Conservation (phyloP, 2,113 vertebrate species). For the Siphamia tubifer region DNA sequence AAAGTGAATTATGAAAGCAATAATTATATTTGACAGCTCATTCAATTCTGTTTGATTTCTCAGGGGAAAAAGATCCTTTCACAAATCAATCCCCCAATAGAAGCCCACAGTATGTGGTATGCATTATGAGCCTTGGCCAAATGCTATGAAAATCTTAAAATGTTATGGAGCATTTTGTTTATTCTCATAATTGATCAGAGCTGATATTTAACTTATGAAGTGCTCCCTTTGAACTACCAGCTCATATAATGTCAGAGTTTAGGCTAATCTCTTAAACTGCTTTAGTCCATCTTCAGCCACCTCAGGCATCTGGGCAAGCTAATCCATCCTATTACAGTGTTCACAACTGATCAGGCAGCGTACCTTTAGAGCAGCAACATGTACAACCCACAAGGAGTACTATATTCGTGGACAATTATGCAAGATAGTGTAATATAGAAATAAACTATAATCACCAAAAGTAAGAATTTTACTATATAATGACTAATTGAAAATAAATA, state of each 20-base stretch:
- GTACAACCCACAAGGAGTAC: background rate
- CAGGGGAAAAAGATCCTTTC: too few relatives aligned
- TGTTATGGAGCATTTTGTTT: background rate
- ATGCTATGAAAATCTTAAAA: background rate
- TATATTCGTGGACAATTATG: too few relatives aligned
- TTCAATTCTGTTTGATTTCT: too few relatives aligned
- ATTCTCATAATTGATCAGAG: background rate
- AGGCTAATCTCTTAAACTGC: slow-evolving; percentile 49
- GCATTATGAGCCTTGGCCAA: background rate
- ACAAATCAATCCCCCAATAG: too few relatives aligned
- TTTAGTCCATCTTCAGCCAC: slow-evolving; percentile 41
- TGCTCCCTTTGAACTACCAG: background rate
- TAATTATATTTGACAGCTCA: too few relatives aligned
- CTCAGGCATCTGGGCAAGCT: slow-evolving; percentile 4
- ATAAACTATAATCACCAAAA: too few relatives aligned
- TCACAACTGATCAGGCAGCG: slow-evolving; percentile 13
- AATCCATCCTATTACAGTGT: slow-evolving; percentile 39
- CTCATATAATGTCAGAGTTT: slow-evolving; percentile 7
- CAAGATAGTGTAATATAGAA: too few relatives aligned
- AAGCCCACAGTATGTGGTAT: too few relatives aligned
- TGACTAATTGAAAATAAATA: too few relatives aligned
- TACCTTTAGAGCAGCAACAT: background rate
- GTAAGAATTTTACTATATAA: too few relatives aligned
- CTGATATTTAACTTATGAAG: background rate
- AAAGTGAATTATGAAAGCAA: too few relatives aligned